Base-by-base conservation (phyloP, 2,113 vertebrate genomes). In the Psophia crepitans region DNA sequence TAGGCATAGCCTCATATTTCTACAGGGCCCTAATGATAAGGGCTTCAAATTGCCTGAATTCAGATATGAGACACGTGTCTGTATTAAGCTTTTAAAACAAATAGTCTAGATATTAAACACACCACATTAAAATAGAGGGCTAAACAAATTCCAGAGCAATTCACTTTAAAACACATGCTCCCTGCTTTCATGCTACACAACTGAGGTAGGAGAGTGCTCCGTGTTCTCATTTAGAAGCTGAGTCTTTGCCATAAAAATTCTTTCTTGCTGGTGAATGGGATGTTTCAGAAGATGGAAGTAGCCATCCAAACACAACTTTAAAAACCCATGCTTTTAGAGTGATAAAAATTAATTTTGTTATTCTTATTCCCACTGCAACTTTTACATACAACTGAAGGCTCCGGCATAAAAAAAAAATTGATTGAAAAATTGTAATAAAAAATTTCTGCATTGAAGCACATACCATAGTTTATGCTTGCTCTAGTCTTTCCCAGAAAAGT, bases 361-460 rank as follows among this genome's bases (percentile, higher is more conserved):
- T 87, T 96, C 87, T 95, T n/a, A 61, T 58, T 90, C 63, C 84
- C 91, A 80, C 44, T 90, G 64, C 69, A 87, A 95, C 37, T 95
- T 96, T 94, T 88, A 93, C 19, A 43, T 90, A 92, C 21, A 87
- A 91, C 73, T 95, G 63, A 46, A 93, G 76, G 65, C 74, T 77
- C 48, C 46, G 94, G 75, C 44, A 90, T 88, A 92, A 94, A 43
- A 93, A 93, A 39, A 61, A 91, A 98, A 90, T 73, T 37, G 37
- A 90, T 80, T 93, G 84, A 24, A 12, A 46, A 89, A 93, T 14
- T 91, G 37, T 43, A 96, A 70, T 61, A 75, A 78, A 66, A 83
- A 37, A 82, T n/a, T 21, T 18, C 35, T 56, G 22, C 37, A 66
- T 48, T 54, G 35, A 93, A 68, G 46, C 14, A 87, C 96, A 84